A percentile compares a stretch with the other conserved stretches of the same genome.
Conservation (phyloP, 1,140 invertebrate genomes). For the Arctopsyche grandis region DNA sequence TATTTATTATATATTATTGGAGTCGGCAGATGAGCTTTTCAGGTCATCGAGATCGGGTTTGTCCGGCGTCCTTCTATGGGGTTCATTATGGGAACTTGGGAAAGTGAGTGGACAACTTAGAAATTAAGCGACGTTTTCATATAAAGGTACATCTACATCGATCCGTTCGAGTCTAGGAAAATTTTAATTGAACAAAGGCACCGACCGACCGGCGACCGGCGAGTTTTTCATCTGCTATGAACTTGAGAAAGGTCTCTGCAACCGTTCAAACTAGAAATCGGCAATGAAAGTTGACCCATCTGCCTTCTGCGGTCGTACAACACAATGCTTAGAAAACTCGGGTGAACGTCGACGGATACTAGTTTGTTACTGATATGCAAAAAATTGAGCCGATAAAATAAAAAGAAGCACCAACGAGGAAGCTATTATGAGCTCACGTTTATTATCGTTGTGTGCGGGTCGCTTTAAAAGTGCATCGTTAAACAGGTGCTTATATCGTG, state of each 20-base stretch:
- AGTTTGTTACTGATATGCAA: background rate
- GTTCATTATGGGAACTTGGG: constrained; percentile 31
- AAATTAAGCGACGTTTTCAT: constrained; percentile 37
- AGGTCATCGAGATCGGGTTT: constrained; percentile 42
- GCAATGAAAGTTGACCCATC: constrained; percentile 12
- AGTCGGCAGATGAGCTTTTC: constrained; percentile 43
- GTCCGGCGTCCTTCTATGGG: constrained; percentile 43
- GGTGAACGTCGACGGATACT: constrained; percentile 5
- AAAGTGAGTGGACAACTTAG: constrained; percentile 39
- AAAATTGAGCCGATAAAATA: background rate
- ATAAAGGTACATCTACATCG: background rate
- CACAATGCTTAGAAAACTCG: background rate
- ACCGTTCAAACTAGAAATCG: constrained; percentile 20
- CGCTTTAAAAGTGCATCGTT: background rate
- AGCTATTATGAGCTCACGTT: constrained; percentile 38
- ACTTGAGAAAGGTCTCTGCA: background rate
- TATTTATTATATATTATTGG: background rate
- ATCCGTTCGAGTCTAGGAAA: background rate
- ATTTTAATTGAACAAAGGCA: constrained; percentile 37
- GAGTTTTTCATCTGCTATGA: constrained; percentile 28
- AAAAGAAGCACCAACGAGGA: constrained; percentile 26
- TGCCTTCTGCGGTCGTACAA: background rate
- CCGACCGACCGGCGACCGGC: constrained; percentile 1
- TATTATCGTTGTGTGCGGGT: constrained; percentile 38
- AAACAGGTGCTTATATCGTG: constrained; percentile 19